Evolutionary conservation across 2,888 invertebrate genomes (phyloP).

Genomic region (Psococerastis gibbosa): DNA sequence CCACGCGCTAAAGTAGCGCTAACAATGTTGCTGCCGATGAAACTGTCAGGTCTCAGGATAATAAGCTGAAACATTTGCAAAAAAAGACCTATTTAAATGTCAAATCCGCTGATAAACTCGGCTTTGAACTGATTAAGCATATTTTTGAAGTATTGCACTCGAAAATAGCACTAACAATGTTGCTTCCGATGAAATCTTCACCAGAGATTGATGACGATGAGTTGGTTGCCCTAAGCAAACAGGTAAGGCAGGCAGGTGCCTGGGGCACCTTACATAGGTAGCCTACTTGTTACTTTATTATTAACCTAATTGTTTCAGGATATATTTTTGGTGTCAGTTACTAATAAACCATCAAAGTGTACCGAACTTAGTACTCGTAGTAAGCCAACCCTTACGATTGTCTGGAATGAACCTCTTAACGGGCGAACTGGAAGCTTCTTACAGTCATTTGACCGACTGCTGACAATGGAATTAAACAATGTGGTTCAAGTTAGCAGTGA

Average conservation of each 20-base stretch:
- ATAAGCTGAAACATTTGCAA: background rate
- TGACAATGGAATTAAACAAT: background rate
- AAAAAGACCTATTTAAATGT: background rate
- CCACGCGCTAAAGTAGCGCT: background rate
- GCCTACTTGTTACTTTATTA: no score
- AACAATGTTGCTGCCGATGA: background rate
- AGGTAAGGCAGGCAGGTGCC: no score
- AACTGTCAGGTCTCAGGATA: no score
- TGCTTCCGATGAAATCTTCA: background rate
- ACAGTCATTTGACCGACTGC: constrained; percentile 1
- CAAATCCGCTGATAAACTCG: background rate
- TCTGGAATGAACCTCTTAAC: constrained; percentile 1
- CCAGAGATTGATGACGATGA: background rate
- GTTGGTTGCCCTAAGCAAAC: background rate
- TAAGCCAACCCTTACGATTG: background rate
- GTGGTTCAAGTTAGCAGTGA: background rate
- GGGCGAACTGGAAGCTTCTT: background rate
- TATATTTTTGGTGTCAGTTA: no score
- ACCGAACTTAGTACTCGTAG: background rate
- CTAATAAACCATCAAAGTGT: no score
- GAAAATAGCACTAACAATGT: background rate
- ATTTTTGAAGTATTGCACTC: background rate
- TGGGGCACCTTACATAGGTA: no score
- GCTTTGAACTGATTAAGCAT: background rate
- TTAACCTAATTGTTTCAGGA: no score